Base-by-base conservation (phyloP, 2,113 vertebrate species). In the Caretta caretta region DNA sequence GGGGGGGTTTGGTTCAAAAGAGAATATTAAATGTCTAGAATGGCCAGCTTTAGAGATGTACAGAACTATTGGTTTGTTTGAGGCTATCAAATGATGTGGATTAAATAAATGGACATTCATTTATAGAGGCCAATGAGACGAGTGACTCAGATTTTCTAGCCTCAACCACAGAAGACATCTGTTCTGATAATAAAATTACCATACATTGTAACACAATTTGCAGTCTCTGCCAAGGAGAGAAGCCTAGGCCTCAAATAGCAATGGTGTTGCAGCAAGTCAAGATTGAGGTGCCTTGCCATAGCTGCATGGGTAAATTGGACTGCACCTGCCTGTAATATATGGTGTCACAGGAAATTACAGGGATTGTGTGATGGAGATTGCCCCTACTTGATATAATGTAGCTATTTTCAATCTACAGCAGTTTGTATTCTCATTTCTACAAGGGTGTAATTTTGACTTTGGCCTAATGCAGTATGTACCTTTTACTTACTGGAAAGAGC, bases 101-200 rank as follows among this genome's bases (percentile, higher is more conserved):
- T 80, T 90, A 87, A 92, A 93, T 89, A 86, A 96, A 48, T 10
- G 72, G 46, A 4, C 27, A 16, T 59, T 87, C 69, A 24, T 81
- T 25, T 80, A 59, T 80, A n/a, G 19, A 92, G 31, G 11, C 80
- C 48, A 48, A 16, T 59, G 25, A 85, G 3, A 31, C 31, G 87
- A 92, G 24, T 92, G 29, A 95, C 22, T 84, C 42, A 79, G 72
- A 62, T 93, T 94, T 92, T 25, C 0, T 0, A 4, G 54, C 69
- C 14, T 84, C 82, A 83, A 29, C 29, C 91, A 90, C 51, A 83
- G 65, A 57, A 92, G 80, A 83, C 16, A 11, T 93, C 94, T 92
- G 35, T 38, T 90, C 38, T 84, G 29, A 78, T 80, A 88, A 59
- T 7, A 89, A 57, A 92, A 80, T 80, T 88, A 29, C 31, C 31